Base-by-base conservation (phyloP, 2,888 invertebrate species). In the Phaedon cochleariae region DNA sequence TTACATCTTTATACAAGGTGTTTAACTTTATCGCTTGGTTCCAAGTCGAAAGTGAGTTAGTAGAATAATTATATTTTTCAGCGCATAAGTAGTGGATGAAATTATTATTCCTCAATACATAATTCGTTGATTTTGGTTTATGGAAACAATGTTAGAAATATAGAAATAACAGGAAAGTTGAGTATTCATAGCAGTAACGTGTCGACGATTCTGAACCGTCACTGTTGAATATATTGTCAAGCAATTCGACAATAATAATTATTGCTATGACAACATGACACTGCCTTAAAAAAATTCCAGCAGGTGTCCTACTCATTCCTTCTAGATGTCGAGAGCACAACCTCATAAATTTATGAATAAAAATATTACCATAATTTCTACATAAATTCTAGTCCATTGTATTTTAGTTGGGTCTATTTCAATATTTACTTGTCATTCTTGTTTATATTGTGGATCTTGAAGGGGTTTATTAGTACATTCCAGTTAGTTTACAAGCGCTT, bases 331-430 rank as follows among this genome's bases (percentile, higher is more conserved):
- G 61, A 57, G 54, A 58, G 62, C 48, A 37, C 48, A 46, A 64
- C 62, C 62, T 67, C 58, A 67, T 69, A 67, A 62, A 67, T 69
- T 63, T 49, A 64, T 65, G 59, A 67, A 54, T 52, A 57, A 62
- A n/a, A 26, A 18, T 31, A 67, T 67, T 67, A 64, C 37, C 65
- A 65, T 67, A 67, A 65, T 69, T 65, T 62, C 57, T 57, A 69
- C 69, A 69, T 63, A 67, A 67, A 67, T 67, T 63, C 60, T 62
- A 59, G 58, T 53, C 68, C 58, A 68, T 68, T 68, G 68, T 68
- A 63, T 68, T 68, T 62, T 62, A 62, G 64, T 67, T 64, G 59
- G 48, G 58, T 34, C 51, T 45, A 64, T 64, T 67, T 51, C 53
- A 53, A 64, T 64, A 55, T 63, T 64, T 41, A 41, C 41, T 45